Base-by-base conservation (phyloP, 2,113 vertebrate genomes). In the Triplophysa siluroides region DNA sequence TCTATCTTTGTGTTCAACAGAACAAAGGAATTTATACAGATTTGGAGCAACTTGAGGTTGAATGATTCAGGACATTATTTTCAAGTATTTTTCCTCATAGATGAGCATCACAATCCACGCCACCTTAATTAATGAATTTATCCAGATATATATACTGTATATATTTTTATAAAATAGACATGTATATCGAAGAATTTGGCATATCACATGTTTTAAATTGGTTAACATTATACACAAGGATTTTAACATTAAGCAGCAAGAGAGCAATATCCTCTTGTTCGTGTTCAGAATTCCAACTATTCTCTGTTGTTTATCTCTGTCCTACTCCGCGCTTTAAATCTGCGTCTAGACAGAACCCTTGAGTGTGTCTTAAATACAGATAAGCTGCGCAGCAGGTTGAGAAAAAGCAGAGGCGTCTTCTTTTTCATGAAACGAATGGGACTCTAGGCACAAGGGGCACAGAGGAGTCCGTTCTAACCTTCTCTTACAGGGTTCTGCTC, bases 391-490 rank as follows among this genome's bases (percentile, higher is more conserved):
- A 81, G 77, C 66, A 74, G 71, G 74, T 45, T 56, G 74, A 50
- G 58, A n/a, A 56, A 38, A 56, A 78, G 58, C 45, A 58, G 62
- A 69, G 73, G 45, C 62, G 58, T 77, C 62, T 62, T 81, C 71
- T 77, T 67, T 80, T 84, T 77, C 38, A 52, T 73, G 67, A 74
- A 78, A 75, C 21, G 71, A 84, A 74, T 87, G 88, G 75, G 84
- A 80, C 84, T 82, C 43, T 81, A 11, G 85, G 85, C 86, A 85
- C 77, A 1, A 47, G 47, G 67, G 23, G 70, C 50, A 50, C 73
- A 21, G 72, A 61, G 54, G 63, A 75, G 82, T 85, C 83, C n/a
- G 12, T 77, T 80, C 82, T 89, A 86, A 90, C 89, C 89, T 60
- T 23, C 67, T 78, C 78, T 66, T 67, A 67, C 77, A 77, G 75